phyloP scores from a whole-genome alignment of 2,797 vertebrate species.

The Poecilia picta region DNA sequence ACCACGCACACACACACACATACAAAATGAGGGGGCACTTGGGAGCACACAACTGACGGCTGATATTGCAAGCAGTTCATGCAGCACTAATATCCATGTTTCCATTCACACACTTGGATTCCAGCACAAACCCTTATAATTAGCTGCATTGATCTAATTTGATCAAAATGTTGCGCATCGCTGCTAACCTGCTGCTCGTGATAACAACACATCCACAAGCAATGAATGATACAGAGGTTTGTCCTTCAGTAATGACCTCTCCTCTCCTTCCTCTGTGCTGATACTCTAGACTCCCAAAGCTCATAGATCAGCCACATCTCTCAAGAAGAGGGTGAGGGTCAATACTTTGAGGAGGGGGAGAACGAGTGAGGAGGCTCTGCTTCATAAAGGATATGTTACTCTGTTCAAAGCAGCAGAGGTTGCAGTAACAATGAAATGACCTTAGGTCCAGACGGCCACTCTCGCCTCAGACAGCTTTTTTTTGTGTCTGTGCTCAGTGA shows the following conservation, averaged over 20 bases:
- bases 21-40: slow-evolving; percentile 22
- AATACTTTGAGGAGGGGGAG: slow-evolving; percentile 49
- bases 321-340: slow-evolving; percentile 61
- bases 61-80: slow-evolving; percentile 47
- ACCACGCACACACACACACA: neutral
- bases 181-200: neutral
- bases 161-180: neutral
- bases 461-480: neutral
- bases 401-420: slow-evolving; percentile 36
- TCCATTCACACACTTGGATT: slow-evolving; percentile 45
- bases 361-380: slow-evolving; percentile 41
- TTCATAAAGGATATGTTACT: slow-evolving; percentile 51
- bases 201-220: neutral
- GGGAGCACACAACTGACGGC: slow-evolving; percentile 27
- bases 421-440: slow-evolving; percentile 43
- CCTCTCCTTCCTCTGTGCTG: slow-evolving; percentile 22
- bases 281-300: slow-evolving; percentile 62
- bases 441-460: slow-evolving; percentile 42
- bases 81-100: slow-evolving; percentile 57
- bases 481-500: neutral
- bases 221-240: slow-evolving; percentile 42
- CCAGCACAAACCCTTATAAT: slow-evolving; percentile 13
- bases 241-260: slow-evolving; percentile 29
- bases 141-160: neutral
- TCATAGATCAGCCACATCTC: slow-evolving; percentile 42